phyloP scores from a whole-genome alignment of 2,888 invertebrate species.

The Pasiphila rectangulata region DNA sequence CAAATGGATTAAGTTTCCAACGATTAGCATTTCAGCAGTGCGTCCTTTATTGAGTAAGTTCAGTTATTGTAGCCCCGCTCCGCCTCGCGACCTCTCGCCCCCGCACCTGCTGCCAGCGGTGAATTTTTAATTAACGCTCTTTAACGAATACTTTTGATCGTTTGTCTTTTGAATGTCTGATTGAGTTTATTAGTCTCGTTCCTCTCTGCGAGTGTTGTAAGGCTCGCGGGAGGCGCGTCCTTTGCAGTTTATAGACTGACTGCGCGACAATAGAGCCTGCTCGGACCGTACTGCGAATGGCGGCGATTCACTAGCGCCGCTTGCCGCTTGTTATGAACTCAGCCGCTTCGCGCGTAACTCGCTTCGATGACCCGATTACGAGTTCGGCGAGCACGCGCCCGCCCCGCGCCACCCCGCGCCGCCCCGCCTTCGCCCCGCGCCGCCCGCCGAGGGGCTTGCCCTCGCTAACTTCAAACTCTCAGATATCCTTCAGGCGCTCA shows the following conservation, averaged over 20 bases:
- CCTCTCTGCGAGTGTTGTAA: slow-evolving; percentile 18
- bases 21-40: slow-evolving; percentile 32
- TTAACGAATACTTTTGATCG: slow-evolving; percentile 24
- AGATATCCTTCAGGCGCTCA: slow-evolving; percentile 13
- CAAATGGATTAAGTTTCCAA: slow-evolving; percentile 32
- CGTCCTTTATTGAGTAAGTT: slow-evolving; percentile 30
- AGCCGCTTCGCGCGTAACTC: slow-evolving; percentile 7
- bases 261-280: slow-evolving; percentile 28
- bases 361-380: slow-evolving; percentile 16
- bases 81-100: not conserved
- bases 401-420: not conserved
- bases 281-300: too few relatives aligned
- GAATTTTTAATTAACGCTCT: slow-evolving; percentile 28
- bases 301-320: slow-evolving; percentile 17
- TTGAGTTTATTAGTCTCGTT: slow-evolving; percentile 35
- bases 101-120: slow-evolving; percentile 4
- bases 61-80: slow-evolving; percentile 14
- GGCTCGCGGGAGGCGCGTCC: slow-evolving; percentile 1
- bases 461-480: slow-evolving; percentile 18
- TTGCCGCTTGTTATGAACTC: slow-evolving; percentile 25
- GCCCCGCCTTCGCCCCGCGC: not conserved
- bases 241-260: slow-evolving; percentile 26
- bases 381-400: slow-evolving; percentile 1
- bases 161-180: slow-evolving; percentile 37
- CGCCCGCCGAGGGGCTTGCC: slow-evolving; percentile 8